Evolutionary conservation across 2,797 vertebrate species (phyloP).

Genomic region (Scolopax rusticola): DNA sequence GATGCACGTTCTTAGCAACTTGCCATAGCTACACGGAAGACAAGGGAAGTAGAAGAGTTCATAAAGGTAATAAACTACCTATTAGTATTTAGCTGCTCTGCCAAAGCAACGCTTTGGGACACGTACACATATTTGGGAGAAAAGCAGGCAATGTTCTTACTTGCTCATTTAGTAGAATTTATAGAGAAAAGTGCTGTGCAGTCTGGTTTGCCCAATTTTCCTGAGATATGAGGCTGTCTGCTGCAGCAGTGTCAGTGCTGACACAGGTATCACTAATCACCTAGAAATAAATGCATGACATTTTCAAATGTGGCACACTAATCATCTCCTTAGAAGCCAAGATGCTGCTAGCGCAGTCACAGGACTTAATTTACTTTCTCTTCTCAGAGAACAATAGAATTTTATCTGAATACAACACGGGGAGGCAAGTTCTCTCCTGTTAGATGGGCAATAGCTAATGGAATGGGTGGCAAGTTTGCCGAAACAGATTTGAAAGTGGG

Average conservation of each 20-base stretch:
- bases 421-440: neutral
- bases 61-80: neutral
- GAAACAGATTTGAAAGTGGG: neutral
- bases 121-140: neutral
- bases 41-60: neutral
- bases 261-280: conserved; percentile 36
- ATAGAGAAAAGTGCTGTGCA: neutral
- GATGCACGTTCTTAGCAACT: neutral
- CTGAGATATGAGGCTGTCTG: neutral
- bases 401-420: neutral
- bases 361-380: conserved; percentile 7
- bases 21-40: neutral
- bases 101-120: neutral
- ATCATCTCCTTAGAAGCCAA: neutral
- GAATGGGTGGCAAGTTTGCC: neutral
- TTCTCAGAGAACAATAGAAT: neutral
- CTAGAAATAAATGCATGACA: neutral
- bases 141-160: neutral
- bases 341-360: neutral
- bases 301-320: conserved; percentile 2
- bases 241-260: conserved; percentile 5
- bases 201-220: neutral
- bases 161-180: neutral
- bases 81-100: neutral
- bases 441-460: neutral